These are phyloP conservation scores for Drosophila neocordata DNA, from an alignment of 1,140 invertebrate genomes.

Conservation along the genomic window DNA sequence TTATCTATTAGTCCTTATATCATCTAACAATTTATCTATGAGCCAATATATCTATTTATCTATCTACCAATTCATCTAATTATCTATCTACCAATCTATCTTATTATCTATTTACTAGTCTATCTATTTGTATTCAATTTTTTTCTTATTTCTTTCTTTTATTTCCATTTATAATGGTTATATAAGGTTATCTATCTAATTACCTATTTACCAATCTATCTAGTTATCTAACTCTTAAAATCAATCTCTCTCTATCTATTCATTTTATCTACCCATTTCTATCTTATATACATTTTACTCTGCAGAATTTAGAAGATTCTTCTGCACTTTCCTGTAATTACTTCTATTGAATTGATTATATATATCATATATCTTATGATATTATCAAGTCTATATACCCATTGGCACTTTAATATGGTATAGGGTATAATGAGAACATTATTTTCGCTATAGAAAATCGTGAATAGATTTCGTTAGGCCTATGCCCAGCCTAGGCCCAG, in stretches of 20 bases:
- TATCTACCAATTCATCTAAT: neutral
- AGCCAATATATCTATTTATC: too few relatives aligned
- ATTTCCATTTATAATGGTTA: too few relatives aligned
- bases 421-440: constrained; percentile 50
- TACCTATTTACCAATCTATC: neutral
- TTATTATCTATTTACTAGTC: neutral
- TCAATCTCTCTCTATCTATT: too few relatives aligned
- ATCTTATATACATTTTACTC: too few relatives aligned
- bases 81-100: neutral
- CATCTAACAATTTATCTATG: too few relatives aligned
- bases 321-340: too few relatives aligned
- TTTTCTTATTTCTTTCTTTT: neutral
- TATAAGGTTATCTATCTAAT: too few relatives aligned
- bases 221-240: neutral
- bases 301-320: too few relatives aligned
- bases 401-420: neutral
- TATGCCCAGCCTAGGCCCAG: constrained; percentile 11
- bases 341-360: too few relatives aligned
- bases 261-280: too few relatives aligned
- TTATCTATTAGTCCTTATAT: too few relatives aligned
- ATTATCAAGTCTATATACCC: neutral
- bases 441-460: constrained; percentile 61
- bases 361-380: too few relatives aligned
- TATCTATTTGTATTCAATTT: neutral
- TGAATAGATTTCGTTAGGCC: constrained; percentile 64